Percentiles rank a stretch among this genome's conserved stretches.
Evolutionary conservation across 2,113 vertebrate species (phyloP).

Genomic region (Pituophis catenifer): DNA sequence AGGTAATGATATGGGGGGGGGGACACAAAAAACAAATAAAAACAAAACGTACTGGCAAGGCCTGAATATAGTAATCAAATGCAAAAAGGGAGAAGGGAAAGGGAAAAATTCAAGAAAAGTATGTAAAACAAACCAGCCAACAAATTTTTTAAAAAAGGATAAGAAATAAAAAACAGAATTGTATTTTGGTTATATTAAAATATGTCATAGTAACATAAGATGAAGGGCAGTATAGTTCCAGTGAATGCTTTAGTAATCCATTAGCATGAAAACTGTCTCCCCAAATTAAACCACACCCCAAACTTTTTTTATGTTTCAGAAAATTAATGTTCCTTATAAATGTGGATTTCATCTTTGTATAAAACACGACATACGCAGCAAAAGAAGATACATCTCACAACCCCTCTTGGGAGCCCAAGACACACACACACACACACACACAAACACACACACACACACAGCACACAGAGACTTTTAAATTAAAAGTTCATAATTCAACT

Average conservation of each 20-base stretch:
- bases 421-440: background rate
- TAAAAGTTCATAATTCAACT: background rate
- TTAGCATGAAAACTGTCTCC: background rate
- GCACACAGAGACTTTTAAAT: background rate
- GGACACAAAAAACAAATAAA: background rate
- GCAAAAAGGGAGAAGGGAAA: background rate
- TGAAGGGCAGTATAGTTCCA: background rate
- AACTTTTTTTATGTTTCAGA: background rate
- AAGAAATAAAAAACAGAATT: background rate
- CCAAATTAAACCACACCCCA: background rate
- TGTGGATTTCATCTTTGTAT: background rate
- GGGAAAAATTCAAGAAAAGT: background rate
- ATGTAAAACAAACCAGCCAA: background rate
- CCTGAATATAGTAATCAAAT: background rate
- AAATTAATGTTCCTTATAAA: background rate
- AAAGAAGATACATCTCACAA: background rate
- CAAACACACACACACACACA: background rate
- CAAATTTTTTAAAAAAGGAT: background rate
- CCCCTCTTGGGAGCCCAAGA: background rate
- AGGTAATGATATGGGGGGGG: slow-evolving; percentile 20
- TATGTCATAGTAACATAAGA: background rate
- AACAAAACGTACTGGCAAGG: slow-evolving; percentile 8
- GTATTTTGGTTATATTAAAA: background rate
- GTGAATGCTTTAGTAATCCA: background rate
- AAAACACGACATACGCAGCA: background rate